Evolutionary conservation across 1,140 invertebrate genomes (phyloP).

Genomic region (Zaprionus camerounensis): DNA sequence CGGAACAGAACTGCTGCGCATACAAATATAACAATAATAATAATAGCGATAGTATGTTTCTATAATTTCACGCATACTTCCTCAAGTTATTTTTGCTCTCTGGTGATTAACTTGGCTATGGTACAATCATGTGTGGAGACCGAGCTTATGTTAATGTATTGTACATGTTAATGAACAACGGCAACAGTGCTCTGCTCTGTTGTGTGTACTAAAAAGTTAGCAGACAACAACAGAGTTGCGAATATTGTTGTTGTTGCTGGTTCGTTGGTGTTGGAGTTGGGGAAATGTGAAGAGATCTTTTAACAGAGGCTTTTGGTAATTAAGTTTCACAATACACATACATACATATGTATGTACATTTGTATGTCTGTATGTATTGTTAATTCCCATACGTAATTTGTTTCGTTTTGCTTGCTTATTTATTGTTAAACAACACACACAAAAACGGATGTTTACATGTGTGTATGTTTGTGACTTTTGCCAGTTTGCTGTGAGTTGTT

Average conservation of each 20-base stretch:
- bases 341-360: background rate
- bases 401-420: conserved; percentile 30
- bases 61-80: conserved; percentile 8
- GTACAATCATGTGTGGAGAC: conserved; percentile 43
- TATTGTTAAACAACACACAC: conserved; percentile 28
- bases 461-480: conserved; percentile 25
- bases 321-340: conserved; percentile 9
- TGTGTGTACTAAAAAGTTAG: conserved; percentile 44
- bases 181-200: conserved; percentile 13
- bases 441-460: conserved; percentile 3
- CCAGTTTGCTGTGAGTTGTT: conserved; percentile 31
- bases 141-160: conserved; percentile 24
- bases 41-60: conserved; percentile 15
- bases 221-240: conserved; percentile 23
- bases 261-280: conserved; percentile 15
- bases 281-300: conserved; percentile 12
- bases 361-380: conserved; percentile 1
- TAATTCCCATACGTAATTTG: conserved; percentile 40
- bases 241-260: conserved; percentile 16
- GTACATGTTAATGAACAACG: conserved; percentile 29
- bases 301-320: conserved; percentile 16
- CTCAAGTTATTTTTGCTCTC: conserved; percentile 6
- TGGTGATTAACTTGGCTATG: conserved; percentile 70
- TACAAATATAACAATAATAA: background rate
- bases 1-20: conserved; percentile 46